A percentile compares a stretch with the other conserved stretches of the same genome.
Evolutionary conservation across 2,797 vertebrate species (phyloP).

Genomic region (Trichosurus vulpecula): DNA sequence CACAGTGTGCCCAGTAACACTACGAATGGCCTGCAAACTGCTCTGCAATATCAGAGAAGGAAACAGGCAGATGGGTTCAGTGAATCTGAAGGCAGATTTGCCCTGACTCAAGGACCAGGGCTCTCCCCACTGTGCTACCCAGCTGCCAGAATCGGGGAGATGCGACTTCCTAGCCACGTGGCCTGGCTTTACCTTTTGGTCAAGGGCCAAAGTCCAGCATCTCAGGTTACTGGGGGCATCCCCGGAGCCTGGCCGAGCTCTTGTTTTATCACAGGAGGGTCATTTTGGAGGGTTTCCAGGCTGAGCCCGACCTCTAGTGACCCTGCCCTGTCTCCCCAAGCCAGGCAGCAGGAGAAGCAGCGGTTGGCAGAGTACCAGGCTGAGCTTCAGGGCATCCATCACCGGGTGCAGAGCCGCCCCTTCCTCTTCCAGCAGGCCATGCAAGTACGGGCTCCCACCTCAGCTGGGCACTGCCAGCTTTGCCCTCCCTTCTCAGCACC

Average conservation of each 20-base stretch:
- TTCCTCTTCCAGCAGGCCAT: conserved; percentile 82
- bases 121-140: background rate
- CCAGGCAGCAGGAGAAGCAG: conserved; percentile 77
- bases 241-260: background rate
- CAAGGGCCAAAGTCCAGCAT: background rate
- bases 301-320: background rate
- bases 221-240: too few relatives aligned
- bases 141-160: background rate
- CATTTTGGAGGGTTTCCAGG: background rate
- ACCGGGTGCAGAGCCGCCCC: conserved; percentile 79
- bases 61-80: background rate
- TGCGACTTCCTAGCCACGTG: background rate
- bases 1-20: background rate
- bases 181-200: background rate
- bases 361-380: conserved; percentile 76
- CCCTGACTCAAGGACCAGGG: background rate
- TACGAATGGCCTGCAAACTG: too few relatives aligned
- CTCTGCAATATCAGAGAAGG: background rate
- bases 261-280: background rate
- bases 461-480: background rate
- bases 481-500: background rate
- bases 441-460: conserved; percentile 71
- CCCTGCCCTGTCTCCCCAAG: background rate
- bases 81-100: background rate
- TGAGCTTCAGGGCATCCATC: conserved; percentile 76